phyloP scores from a whole-genome alignment of 2,113 vertebrate genomes.

The Peromyscus leucopus region DNA sequence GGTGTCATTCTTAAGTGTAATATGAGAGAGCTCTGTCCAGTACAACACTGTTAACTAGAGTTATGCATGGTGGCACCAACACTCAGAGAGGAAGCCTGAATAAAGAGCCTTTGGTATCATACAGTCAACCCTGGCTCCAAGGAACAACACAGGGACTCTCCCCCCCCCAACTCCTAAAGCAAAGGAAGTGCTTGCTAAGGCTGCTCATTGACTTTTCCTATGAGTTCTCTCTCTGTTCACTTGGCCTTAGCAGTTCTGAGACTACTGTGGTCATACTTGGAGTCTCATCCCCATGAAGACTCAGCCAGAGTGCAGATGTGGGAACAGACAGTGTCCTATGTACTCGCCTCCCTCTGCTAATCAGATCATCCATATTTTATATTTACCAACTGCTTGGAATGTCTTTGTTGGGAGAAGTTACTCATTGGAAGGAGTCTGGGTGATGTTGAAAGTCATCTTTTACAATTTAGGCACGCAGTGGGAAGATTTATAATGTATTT shows the following conservation, averaged over 20 bases:
- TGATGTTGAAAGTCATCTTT: conserved; percentile 71
- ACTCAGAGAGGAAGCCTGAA: background rate
- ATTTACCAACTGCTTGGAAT: conserved; percentile 65
- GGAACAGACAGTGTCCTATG: rapidly evolving
- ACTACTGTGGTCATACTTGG: background rate
- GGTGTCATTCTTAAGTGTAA: background rate
- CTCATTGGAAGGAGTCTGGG: conserved; percentile 48
- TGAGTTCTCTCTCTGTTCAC: background rate
- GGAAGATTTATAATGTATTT: conserved; percentile 80
- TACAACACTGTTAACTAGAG: background rate
- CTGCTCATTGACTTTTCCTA: background rate
- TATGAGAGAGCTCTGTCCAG: background rate
- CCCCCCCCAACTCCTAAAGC: no score
- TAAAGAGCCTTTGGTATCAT: rapidly evolving
- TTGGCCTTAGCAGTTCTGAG: background rate
- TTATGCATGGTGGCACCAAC: background rate
- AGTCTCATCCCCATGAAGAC: background rate
- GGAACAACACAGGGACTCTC: rapidly evolving
- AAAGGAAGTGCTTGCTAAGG: rapidly evolving
- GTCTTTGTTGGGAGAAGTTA: conserved; percentile 70
- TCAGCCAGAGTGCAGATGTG: background rate
- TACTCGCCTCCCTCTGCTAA: background rate
- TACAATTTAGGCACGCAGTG: conserved; percentile 72
- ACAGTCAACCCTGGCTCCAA: no score
- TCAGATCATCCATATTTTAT: background rate